phyloP scores from a whole-genome alignment of 2,888 invertebrate species.

The Nineta flava region DNA sequence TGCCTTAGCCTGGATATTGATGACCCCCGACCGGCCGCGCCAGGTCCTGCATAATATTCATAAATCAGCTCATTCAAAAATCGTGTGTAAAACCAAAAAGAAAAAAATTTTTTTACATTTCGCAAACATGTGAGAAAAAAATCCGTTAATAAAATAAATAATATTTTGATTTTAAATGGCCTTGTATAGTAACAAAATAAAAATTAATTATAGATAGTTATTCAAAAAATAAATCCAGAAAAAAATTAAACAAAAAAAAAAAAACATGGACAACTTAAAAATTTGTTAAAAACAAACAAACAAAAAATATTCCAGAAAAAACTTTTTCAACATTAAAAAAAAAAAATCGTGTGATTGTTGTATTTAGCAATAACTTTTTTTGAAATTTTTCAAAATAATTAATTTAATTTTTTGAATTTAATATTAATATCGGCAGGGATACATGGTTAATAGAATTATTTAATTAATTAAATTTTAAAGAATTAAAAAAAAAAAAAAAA shows the following conservation, averaged over 20 bases:
- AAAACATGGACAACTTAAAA: too few species aligned
- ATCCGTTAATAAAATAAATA: too few species aligned
- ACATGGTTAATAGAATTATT: neutral
- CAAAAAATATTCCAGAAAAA: too few species aligned
- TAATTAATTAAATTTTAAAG: too few species aligned
- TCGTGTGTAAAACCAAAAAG: neutral
- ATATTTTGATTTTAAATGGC: too few species aligned
- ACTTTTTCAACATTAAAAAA: too few species aligned
- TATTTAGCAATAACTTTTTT: neutral
- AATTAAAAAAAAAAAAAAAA: too few species aligned
- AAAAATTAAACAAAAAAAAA: too few species aligned
- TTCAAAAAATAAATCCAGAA: neutral
- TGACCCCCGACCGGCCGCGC: conserved; percentile 46
- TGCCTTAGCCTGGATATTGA: conserved; percentile 77
- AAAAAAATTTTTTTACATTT: neutral
- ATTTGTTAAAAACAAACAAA: too few species aligned
- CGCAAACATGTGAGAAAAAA: neutral
- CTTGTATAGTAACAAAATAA: too few species aligned
- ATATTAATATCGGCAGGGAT: conserved; percentile 1
- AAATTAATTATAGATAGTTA: too few species aligned
- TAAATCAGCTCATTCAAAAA: neutral
- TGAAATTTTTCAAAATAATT: neutral
- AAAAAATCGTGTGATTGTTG: neutral
- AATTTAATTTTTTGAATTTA: neutral
- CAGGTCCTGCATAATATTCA: conserved; percentile 22